Percentiles rank a stretch among this genome's conserved stretches.
Evolutionary conservation across 2,797 vertebrate genomes (phyloP).

Genomic region (Macrochelys suwanniensis): DNA sequence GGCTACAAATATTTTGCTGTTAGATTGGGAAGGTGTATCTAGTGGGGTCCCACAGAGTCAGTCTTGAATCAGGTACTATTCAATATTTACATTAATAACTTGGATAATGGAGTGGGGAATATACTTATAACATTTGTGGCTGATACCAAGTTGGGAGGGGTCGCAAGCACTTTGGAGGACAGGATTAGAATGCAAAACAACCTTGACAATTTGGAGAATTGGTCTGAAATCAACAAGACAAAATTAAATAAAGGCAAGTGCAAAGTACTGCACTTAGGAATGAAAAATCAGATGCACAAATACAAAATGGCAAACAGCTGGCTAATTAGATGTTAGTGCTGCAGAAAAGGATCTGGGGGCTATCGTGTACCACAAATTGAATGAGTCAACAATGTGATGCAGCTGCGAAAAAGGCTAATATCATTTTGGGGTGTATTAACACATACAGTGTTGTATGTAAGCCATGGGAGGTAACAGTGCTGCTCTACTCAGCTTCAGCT

Average conservation of each 20-base stretch:
- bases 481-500: background rate
- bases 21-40: no score
- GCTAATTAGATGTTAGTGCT: background rate
- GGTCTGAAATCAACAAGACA: background rate
- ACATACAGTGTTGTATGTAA: background rate
- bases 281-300: background rate
- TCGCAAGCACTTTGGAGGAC: background rate
- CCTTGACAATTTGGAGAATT: background rate
- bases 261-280: no score
- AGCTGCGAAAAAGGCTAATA: background rate
- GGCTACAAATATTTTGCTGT: no score
- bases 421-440: background rate
- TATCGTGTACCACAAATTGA: background rate
- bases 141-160: no score
- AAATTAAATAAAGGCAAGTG: background rate
- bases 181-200: background rate
- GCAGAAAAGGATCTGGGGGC: background rate
- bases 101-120: no score
- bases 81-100: no score
- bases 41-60: no score
- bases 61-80: no score
- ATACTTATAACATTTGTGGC: background rate
- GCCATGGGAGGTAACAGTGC: background rate
- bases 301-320: background rate
- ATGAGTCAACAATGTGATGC: background rate